Evolutionary conservation across 2,797 vertebrate species (phyloP), one percentile per base, ranked within the genome.

Genomic region (Avahi laniger): DNA sequence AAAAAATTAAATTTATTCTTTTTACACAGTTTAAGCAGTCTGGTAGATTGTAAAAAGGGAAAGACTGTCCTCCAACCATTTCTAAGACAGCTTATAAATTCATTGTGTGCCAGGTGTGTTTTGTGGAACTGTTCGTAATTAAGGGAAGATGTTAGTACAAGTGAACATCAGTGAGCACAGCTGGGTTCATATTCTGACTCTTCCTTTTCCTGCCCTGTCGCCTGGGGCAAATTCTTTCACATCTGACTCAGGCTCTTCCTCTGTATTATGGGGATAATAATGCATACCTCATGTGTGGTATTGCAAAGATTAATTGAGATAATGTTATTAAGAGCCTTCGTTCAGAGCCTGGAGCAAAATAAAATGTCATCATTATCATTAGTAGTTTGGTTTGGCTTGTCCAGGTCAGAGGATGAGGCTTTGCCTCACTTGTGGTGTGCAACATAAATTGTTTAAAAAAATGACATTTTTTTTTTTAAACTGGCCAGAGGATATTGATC

Each of bases 161-260:
- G 54, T 26, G 28, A 82, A 28, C 50, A 33, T 9, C 61, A 41
- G 20, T 65, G 61, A 48, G 22, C 63, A 79, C 26, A 72, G 6
- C 35, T 54, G 65, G 33, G 2, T 57, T 79, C 38, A 63, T 48
- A 20, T n/a, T 65, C 12, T 79, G 50, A 43, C 12, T 86, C 33
- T 95, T 78, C 46, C 83, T 97, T 79, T 95, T 97, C 96, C 91
- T 72, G n/a, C 22, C 92, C 75, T 88, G 28, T 83, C 22, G 86
- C 80, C 67, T 90, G 80, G 97, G 94, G 78, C 88, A 95, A 82
- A 86, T 95, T 15, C 57, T 70, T 86, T 89, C 41, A 43, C 46
- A 38, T 76, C 41, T 38, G 73, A 0, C 54, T 95, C 13, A 1
- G 59, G 90, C 46, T 63, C 75, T 91, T 84, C 28, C 4, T 65